These are phyloP conservation scores for Drosophila kohkoa DNA, from an alignment of 1,140 invertebrate genomes.

Conservation along the genomic window DNA sequence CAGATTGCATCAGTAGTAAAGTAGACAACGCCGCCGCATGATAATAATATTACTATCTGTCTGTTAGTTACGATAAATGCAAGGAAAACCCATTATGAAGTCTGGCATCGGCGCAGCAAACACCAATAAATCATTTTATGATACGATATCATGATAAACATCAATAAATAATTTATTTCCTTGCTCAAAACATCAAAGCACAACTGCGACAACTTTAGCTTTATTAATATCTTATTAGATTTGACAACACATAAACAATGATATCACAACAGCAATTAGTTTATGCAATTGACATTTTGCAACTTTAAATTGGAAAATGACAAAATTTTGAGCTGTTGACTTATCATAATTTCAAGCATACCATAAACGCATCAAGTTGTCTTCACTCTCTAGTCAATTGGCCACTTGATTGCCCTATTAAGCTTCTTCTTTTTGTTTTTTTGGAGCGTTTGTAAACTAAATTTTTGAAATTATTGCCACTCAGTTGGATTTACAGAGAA, in stretches of 20 bases:
- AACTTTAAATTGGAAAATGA: not conserved
- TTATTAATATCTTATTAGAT: not conserved
- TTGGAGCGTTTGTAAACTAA: slow-evolving; percentile 2
- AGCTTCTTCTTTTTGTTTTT: not conserved
- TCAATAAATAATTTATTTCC: not conserved
- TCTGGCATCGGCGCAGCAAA: not conserved
- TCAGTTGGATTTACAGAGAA: slow-evolving; percentile 25
- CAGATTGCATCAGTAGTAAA: too few relatives aligned
- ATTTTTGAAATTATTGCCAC: slow-evolving; percentile 22
- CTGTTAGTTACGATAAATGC: too few relatives aligned
- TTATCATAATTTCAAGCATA: not conserved
- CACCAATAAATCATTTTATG: not conserved
- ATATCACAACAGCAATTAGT: not conserved
- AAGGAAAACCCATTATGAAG: not conserved
- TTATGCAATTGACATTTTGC: not conserved
- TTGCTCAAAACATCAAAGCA: not conserved
- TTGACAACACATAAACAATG: not conserved
- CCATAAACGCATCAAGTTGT: not conserved
- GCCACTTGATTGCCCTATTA: slow-evolving; percentile 20
- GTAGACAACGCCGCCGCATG: too few relatives aligned
- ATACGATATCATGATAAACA: not conserved
- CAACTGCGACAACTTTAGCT: not conserved
- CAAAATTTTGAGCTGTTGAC: not conserved
- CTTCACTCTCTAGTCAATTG: slow-evolving; percentile 6
- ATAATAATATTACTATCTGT: too few relatives aligned